A percentile compares a stretch with the other conserved stretches of the same genome.
phyloP scores from a whole-genome alignment of 2,113 vertebrate species.

The Acanthochromis polyacanthus region DNA sequence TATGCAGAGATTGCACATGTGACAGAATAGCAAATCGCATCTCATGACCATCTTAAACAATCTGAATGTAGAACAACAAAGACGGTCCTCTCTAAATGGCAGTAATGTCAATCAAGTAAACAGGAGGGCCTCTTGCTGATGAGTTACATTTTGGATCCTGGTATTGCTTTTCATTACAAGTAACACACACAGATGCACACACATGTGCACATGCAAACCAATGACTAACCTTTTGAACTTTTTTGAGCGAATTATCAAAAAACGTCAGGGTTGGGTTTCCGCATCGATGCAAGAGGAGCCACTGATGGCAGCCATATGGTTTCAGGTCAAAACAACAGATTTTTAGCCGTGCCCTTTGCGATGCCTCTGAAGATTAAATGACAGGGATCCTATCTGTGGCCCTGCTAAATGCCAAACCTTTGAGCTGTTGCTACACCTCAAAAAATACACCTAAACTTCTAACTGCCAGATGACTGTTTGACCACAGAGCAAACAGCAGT shows the following conservation, averaged over 20 bases:
- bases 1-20: constrained; percentile 29
- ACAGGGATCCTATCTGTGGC: constrained; percentile 26
- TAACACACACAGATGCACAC: too few species aligned
- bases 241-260: constrained; percentile 62
- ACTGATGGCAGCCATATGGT: constrained; percentile 81
- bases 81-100: neutral
- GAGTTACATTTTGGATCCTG: too few species aligned
- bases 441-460: constrained; percentile 1
- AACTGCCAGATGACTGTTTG: constrained; percentile 34
- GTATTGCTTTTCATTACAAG: neutral
- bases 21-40: constrained; percentile 4
- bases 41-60: neutral
- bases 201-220: constrained; percentile 3
- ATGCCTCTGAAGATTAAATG: constrained; percentile 64
- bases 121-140: too few species aligned
- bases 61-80: neutral
- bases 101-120: neutral
- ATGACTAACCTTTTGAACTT: constrained; percentile 60
- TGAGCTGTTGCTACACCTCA: neutral
- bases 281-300: constrained; percentile 34
- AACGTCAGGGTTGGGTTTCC: constrained; percentile 73
- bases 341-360: constrained; percentile 44
- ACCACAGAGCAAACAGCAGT: constrained; percentile 39
- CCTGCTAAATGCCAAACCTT: constrained; percentile 17
- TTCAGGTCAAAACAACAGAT: constrained; percentile 77